phyloP scores from a whole-genome alignment of 2,113 vertebrate genomes.

The Colaptes auratus region DNA sequence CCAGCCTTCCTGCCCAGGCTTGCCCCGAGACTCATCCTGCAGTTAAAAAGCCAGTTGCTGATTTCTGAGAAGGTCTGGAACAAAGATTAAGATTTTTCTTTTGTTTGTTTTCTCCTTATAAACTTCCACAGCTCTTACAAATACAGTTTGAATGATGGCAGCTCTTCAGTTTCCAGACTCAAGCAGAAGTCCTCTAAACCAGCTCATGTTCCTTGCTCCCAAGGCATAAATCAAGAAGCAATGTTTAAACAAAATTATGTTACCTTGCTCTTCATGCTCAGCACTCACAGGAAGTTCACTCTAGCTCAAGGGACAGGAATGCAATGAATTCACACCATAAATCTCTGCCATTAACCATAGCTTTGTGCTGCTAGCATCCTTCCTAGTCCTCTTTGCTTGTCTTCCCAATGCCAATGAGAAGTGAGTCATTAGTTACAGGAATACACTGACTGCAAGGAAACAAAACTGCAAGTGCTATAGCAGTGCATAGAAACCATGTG shows the following conservation, averaged over 20 bases:
- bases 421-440: background rate
- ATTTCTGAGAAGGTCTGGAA: background rate
- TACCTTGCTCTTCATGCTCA: background rate
- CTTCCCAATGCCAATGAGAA: background rate
- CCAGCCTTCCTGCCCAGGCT: background rate
- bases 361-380: background rate
- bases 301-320: background rate
- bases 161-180: background rate
- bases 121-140: background rate
- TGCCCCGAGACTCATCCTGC: background rate
- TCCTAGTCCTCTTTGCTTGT: background rate
- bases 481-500: accelerated
- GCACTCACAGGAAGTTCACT: background rate
- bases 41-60: background rate
- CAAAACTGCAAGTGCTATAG: background rate
- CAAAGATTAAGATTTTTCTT: background rate
- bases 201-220: background rate
- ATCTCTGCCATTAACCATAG: background rate
- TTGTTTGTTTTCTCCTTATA: background rate
- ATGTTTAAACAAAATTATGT: background rate
- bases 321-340: background rate
- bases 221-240: background rate
- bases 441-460: background rate
- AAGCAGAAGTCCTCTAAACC: background rate
- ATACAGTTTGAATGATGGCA: background rate